Evolutionary conservation across 2,888 invertebrate genomes (phyloP), one percentile per base, ranked within the genome.

Genomic region (Nomada ruficornis): DNA sequence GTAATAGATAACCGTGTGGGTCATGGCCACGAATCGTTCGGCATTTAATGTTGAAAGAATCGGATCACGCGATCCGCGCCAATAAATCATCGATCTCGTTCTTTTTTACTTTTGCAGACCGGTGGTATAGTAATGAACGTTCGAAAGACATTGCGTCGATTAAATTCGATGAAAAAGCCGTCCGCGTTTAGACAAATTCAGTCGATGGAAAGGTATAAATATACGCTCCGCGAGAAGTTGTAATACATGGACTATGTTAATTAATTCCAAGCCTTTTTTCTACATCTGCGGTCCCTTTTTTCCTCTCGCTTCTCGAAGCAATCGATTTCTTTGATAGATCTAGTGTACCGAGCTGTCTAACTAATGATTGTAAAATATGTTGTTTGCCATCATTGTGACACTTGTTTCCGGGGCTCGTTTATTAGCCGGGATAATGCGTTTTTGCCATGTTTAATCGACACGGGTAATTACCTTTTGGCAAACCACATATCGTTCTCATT

Each of bases 1-100:
- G 42, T 79, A 83, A 79, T 70, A 67, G 73, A 76, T 80, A 79
- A 80, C 77, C 69, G 65, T 36, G 52, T 47, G 18, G 52, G n/a
- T 29, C 26, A 47, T 20, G 18, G 20, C 15, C n/a, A 42, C 29
- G 23, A 20, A 29, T 29, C 15, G 64, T 20, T 11, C 15, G 60
- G 69, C 60, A 18, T 72, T 68, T 67, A 59, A 26, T 18, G 29
- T 10, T 20, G 15, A 29, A 26, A 42, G 62, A 68, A 57, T 44
- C 65, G n/a, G 23, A 42, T 70, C 75, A 52, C 57, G 26, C 65
- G 69, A 55, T 69, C n/a, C 69, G n/a, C 42, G 64, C 55, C 69
- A 36, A 57, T 75, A 74, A 81, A 70, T 82, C 81, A 80, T 59
- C 42, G 36, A 47, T 47, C 13, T 13, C 47, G 10, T 47, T 10